Conservation (phyloP, 2,113 vertebrate genomes). For the Chionodraco myersi region DNA sequence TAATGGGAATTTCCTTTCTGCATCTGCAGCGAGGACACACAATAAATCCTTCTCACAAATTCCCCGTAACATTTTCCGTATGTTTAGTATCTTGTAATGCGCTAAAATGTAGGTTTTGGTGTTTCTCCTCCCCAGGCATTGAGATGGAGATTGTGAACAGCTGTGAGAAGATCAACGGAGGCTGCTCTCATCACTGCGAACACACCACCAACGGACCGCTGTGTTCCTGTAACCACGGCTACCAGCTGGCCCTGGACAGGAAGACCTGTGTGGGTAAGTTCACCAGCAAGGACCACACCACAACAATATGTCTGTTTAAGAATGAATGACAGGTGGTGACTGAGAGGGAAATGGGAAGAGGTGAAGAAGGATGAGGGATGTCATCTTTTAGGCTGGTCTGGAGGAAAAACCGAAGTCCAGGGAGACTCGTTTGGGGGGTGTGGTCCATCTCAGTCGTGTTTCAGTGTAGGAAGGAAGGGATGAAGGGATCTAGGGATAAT, state of each 20-base stretch:
- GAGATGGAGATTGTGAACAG: constrained; percentile 94
- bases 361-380: too few species aligned
- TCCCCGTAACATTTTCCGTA: neutral
- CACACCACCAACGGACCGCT: constrained; percentile 82
- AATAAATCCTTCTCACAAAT: constrained; percentile 5
- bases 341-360: too few species aligned
- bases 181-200: constrained; percentile 88
- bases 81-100: constrained; percentile 14
- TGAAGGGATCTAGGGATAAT: too few species aligned
- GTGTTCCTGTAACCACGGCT: constrained; percentile 88
- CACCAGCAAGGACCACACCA: too few species aligned
- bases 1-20: neutral
- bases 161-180: constrained; percentile 90
- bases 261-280: constrained; percentile 86
- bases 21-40: neutral
- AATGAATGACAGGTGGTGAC: too few species aligned
- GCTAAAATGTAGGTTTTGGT: constrained; percentile 9
- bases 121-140: constrained; percentile 80
- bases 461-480: too few species aligned
- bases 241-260: constrained; percentile 80
- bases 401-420: too few species aligned
- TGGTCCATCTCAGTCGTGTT: too few species aligned
- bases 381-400: too few species aligned
- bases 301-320: too few species aligned
- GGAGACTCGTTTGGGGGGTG: too few species aligned